These are phyloP conservation scores for Megamerina dolium DNA, from an alignment of 2,888 invertebrate genomes.

Conservation along the genomic window DNA sequence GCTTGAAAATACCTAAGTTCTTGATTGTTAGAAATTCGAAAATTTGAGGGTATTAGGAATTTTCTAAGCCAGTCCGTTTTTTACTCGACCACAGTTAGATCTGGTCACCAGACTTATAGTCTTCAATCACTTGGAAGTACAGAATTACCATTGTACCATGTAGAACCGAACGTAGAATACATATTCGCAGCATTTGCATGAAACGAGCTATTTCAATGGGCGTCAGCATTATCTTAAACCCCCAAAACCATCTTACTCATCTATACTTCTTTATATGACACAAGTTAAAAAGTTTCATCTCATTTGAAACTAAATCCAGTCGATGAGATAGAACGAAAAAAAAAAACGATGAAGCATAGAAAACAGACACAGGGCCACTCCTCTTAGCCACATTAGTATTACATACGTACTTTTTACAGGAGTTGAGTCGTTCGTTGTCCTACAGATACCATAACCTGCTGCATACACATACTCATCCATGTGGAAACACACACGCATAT, in stretches of 20 bases:
- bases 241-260: too few species aligned
- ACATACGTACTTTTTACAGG: slow-evolving; percentile 13
- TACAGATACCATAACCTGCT: too few species aligned
- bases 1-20: too few species aligned
- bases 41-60: too few species aligned
- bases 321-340: background rate
- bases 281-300: slow-evolving; percentile 4
- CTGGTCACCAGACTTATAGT: too few species aligned
- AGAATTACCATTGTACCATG: background rate
- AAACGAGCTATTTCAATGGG: background rate
- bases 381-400: slow-evolving; percentile 4
- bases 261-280: slow-evolving; percentile 11
- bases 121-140: too few species aligned
- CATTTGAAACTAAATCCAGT: slow-evolving; percentile 4
- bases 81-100: too few species aligned
- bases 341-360: slow-evolving; percentile 36
- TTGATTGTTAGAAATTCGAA: too few species aligned
- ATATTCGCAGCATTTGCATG: background rate
- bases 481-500: too few species aligned
- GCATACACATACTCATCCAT: background rate
- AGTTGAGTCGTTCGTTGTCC: too few species aligned
- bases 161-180: background rate
- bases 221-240: slow-evolving; percentile 1
- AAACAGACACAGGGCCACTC: slow-evolving; percentile 33
- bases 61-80: too few species aligned